A percentile compares a stretch with the other conserved stretches of the same genome.
Evolutionary conservation across 2,797 vertebrate species (phyloP).

Genomic region (Xenops minutus): DNA sequence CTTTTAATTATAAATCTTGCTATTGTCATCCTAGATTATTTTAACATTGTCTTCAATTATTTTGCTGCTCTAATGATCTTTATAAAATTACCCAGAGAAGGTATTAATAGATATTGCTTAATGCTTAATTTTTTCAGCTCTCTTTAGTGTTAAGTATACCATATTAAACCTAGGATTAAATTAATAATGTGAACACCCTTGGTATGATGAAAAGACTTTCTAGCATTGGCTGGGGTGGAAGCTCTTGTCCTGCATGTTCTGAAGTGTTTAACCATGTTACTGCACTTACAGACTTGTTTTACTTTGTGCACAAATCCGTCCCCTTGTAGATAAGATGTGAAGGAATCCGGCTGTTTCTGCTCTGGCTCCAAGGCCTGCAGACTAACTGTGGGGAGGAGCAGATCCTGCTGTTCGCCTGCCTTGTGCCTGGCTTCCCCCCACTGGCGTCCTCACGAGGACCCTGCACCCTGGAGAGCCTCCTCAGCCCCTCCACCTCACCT

Average conservation of each 20-base stretch:
- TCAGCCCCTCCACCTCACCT: conserved; percentile 78
- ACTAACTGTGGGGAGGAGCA: conserved; percentile 95
- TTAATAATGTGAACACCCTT: neutral
- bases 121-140: neutral
- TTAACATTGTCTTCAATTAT: neutral
- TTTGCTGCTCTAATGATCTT: neutral
- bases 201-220: neutral
- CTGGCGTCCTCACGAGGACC: conserved; percentile 87
- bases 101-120: neutral
- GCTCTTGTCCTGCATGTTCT: neutral
- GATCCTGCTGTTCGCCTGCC: conserved; percentile 93
- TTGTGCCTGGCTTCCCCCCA: conserved; percentile 95
- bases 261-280: neutral
- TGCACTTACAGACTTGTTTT: neutral
- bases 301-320: neutral
- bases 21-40: neutral
- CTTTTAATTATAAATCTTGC: neutral
- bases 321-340: conserved; percentile 90
- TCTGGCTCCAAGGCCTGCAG: conserved; percentile 97
- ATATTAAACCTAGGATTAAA: neutral
- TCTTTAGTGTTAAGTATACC: neutral
- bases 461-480: conserved; percentile 94
- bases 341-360: conserved; percentile 95
- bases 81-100: neutral
- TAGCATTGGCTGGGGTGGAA: neutral